Evolutionary conservation across 1,140 invertebrate genomes (phyloP), one percentile per base, ranked within the genome.

Genomic region (Scaptomyza hsui): DNA sequence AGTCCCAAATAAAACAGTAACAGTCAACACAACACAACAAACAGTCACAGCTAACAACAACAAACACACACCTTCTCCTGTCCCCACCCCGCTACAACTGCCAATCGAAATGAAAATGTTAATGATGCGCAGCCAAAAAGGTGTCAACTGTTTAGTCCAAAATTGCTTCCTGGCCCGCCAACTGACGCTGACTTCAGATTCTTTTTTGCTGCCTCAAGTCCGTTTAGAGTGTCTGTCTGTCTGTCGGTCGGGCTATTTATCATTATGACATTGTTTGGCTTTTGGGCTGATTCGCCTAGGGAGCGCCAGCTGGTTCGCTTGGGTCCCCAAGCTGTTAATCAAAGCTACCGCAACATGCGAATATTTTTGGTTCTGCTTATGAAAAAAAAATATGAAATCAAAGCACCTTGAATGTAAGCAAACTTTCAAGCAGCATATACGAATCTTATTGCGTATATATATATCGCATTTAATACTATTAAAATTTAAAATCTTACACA

Each of bases 201-300:
- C 42, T 68, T 32, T 67, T 53, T 42, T 6, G 5, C n/a, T 4
- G 7, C 12, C 16, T n/a, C 16, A 18, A 13, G 47, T 55, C 29
- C 35, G 12, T 13, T 15, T 35, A 19, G 7, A 15, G 4, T 19
- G 9, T 26, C 29, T 7, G 16, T 41, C 16, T 13, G 10, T 13
- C 18, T 37, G 39, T 44, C 56, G 18, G 44, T 37, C 41, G 13
- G 59, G 74, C 81, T 77, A 86, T 86, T 86, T 86, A 86, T 86
- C 81, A 88, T 86, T 88, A 88, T 81, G 82, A 70, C 62, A 69
- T 77, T 75, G 64, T 73, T 60, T 78, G 67, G 70, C 65, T 73
- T 72, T 59, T 12, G 57, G 60, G 37, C 63, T 71, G 73, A 86
- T 88, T 81, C 88, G 77, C 65, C 74, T 44, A 44, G 69, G 77